Base-by-base conservation (phyloP, 2,888 invertebrate species). In the Andrena praecox region DNA sequence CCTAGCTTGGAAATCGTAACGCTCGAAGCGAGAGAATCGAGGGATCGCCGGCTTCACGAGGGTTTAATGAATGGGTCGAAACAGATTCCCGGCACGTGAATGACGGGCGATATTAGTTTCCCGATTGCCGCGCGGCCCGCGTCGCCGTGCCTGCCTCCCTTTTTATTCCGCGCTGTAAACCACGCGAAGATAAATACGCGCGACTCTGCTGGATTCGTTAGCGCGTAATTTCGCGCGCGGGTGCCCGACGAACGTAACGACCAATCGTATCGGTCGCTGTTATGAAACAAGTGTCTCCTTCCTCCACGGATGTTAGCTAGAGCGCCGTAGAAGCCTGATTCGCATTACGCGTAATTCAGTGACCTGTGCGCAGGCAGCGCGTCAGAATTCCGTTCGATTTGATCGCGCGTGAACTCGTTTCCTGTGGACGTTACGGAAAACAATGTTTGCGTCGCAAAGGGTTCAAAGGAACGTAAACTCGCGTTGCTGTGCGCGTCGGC, bases 41-140 rank as follows among this genome's bases (percentile, higher is more conserved):
- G 27, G 27, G 8, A n/a, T 10, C 42, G 3, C 2, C 10, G 20
- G 54, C 29, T 29, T 24, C 62, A 48, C 62, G 59, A 67, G 67
- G 59, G 33, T 74, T 74, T 59, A 74, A 74, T 59, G 74, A 66
- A 66, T 73, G 66, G 31, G 33, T n/a, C 7, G 62, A 20, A 50
- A 60, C 50, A 33, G 62, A 71, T 71, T 50, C 62, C 33, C 33
- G 71, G 50, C 50, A 62, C 71, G 69, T 62, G 56, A 68, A 74
- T 70, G 64, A 71, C 29, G 48, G 42, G 66, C 63, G 63, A 77
- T 74, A 75, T 79, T 70, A 64, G 69, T 79, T 75, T 75, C 52
- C 48, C 75, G 50, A 68, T 79, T 64, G 75, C 42, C 67, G 35
- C 63, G 35, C 42, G 33, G 29, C 4, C n/a, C 74, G 54, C 42